Percentiles rank a stretch among this genome's conserved stretches.
Conservation (phyloP, 2,797 vertebrate species). For the Petrocephalus schoutedeni region DNA sequence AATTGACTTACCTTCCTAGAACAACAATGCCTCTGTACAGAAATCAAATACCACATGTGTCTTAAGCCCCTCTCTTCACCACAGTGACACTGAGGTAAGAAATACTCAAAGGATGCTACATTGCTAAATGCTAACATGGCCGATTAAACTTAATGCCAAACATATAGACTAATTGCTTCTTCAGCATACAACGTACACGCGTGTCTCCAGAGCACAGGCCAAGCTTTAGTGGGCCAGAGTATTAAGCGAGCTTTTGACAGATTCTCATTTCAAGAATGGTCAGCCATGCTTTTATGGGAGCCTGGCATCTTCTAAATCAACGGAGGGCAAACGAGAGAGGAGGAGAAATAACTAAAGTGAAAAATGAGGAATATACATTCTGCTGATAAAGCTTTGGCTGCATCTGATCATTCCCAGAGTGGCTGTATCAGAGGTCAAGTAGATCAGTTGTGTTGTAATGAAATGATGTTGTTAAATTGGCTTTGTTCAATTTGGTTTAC, state of each 20-base stretch:
- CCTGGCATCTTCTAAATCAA: not conserved
- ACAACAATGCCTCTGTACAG: not conserved
- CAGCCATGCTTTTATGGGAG: not conserved
- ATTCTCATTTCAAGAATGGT: slow-evolving; percentile 6
- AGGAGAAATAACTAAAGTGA: not conserved
- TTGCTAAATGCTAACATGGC: not conserved
- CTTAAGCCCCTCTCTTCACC: not conserved
- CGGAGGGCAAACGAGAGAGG: not conserved
- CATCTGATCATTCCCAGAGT: not conserved
- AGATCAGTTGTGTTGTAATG: slow-evolving; percentile 1
- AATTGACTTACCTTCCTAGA: not conserved
- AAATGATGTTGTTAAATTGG: not conserved
- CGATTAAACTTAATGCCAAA: not conserved
- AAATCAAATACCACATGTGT: not conserved
- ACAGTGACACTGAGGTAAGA: not conserved
- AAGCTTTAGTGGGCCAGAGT: not conserved
- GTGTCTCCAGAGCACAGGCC: not conserved
- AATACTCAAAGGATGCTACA: not conserved
- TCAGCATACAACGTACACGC: not conserved
- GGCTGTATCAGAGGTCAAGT: slow-evolving; percentile 1
- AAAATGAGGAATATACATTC: not conserved
- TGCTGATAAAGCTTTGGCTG: not conserved
- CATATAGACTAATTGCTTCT: not conserved
- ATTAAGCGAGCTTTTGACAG: not conserved
- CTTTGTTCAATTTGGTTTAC: not conserved